These are phyloP conservation scores for Xiphophorus couchianus DNA, from an alignment of 2,113 vertebrate genomes.

Conservation along the genomic window DNA sequence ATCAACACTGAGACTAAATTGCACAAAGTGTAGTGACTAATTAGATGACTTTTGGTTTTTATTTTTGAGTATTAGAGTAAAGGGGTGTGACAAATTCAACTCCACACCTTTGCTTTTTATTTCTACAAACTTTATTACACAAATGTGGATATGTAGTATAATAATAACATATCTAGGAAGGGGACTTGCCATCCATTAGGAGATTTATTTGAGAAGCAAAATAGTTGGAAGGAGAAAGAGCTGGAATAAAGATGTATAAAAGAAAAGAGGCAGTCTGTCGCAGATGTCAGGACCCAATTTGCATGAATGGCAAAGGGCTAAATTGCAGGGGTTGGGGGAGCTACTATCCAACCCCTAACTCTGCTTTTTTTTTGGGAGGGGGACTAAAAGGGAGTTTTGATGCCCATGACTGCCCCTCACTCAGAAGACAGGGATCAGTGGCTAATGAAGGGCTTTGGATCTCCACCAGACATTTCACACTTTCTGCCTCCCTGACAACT, in stretches of 20 bases:
- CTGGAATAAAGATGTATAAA: conserved; percentile 78
- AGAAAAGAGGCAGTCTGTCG: conserved; percentile 74
- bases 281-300: conserved; percentile 81
- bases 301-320: conserved; percentile 81
- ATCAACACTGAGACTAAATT: background rate
- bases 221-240: conserved; percentile 57
- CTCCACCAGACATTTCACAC: conserved; percentile 81
- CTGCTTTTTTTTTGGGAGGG: conserved; percentile 33
- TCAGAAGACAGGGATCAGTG: conserved; percentile 80
- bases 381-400: conserved; percentile 73
- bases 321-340: conserved; percentile 78
- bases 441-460: conserved; percentile 79
- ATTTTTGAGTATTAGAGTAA: too few relatives aligned
- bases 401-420: conserved; percentile 77
- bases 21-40: background rate
- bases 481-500: conserved; percentile 78
- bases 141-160: conserved; percentile 29
- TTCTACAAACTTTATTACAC: conserved; percentile 8
- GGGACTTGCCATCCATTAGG: conserved; percentile 24
- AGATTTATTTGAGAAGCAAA: conserved; percentile 48
- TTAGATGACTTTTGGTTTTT: background rate
- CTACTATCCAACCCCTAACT: conserved; percentile 59
- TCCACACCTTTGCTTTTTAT: background rate
- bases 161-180: conserved; percentile 15
- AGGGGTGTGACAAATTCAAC: too few relatives aligned